phyloP scores from a whole-genome alignment of 2,797 vertebrate species.

The Sternotherus odoratus region DNA sequence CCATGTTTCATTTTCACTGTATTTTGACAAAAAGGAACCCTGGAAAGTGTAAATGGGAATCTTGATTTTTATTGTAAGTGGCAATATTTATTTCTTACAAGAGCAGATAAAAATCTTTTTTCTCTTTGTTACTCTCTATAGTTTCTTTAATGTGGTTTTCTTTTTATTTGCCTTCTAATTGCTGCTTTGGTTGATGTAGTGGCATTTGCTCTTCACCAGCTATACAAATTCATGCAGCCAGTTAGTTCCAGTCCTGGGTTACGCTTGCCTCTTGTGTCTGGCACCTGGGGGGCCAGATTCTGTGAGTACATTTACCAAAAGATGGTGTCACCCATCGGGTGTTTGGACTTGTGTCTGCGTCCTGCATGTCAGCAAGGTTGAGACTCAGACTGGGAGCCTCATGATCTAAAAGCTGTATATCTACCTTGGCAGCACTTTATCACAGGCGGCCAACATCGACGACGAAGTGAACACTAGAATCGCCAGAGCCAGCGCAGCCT shows the following conservation, averaged over 20 bases:
- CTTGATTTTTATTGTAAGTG: constrained; percentile 48
- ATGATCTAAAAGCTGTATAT: background rate
- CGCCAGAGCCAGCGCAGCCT: too few species aligned
- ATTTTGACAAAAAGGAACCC: background rate
- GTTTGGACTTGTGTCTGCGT: accelerated
- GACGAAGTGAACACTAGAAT: too few species aligned
- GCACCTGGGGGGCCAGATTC: background rate
- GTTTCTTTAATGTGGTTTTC: constrained; percentile 23
- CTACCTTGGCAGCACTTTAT: too few species aligned
- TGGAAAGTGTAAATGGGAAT: constrained; percentile 47
- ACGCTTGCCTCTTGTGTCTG: background rate
- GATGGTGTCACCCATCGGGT: background rate
- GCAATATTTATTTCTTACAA: constrained; percentile 30
- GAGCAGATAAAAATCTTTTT: constrained; percentile 17
- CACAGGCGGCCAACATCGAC: too few species aligned
- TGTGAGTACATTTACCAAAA: background rate
- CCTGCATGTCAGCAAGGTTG: background rate
- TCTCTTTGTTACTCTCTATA: background rate
- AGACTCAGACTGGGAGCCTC: background rate
- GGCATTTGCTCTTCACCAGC: constrained; percentile 28
- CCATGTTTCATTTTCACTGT: background rate
- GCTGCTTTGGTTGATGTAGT: background rate
- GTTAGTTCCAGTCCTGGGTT: background rate
- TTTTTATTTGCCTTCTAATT: constrained; percentile 31
- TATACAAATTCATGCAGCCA: background rate